Evolutionary conservation across 2,113 vertebrate species (phyloP).

Genomic region (Crocuta crocuta): DNA sequence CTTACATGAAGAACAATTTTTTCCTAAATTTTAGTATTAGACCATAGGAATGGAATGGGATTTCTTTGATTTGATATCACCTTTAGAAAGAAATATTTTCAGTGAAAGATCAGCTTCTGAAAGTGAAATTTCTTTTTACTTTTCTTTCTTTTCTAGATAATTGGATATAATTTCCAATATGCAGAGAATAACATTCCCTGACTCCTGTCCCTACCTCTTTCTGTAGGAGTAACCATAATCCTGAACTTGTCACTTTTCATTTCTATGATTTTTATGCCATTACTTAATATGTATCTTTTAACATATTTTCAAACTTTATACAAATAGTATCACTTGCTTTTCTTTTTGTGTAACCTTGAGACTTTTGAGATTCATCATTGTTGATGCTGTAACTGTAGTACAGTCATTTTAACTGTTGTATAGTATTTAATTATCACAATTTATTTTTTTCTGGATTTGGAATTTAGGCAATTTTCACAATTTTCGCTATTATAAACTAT

Average conservation of each 20-base stretch:
- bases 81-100: background rate
- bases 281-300: background rate
- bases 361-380: background rate
- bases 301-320: background rate
- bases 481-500: background rate
- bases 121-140: background rate
- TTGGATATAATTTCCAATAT: background rate
- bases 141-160: background rate
- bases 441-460: background rate
- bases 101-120: background rate
- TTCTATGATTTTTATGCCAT: background rate
- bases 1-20: fast-evolving
- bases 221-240: background rate
- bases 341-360: background rate
- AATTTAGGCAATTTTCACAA: background rate
- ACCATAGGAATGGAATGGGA: background rate
- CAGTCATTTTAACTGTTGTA: background rate
- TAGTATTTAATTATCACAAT: background rate
- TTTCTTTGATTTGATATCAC: background rate
- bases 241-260: background rate
- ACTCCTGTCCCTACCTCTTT: background rate
- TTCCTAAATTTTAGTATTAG: background rate
- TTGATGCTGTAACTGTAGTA: background rate
- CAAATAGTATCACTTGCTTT: background rate
- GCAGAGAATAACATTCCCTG: background rate